A percentile compares a stretch with the other conserved stretches of the same genome.
Evolutionary conservation across 2,113 vertebrate species (phyloP).

Genomic region (Speoplatyrhinus poulsoni): DNA sequence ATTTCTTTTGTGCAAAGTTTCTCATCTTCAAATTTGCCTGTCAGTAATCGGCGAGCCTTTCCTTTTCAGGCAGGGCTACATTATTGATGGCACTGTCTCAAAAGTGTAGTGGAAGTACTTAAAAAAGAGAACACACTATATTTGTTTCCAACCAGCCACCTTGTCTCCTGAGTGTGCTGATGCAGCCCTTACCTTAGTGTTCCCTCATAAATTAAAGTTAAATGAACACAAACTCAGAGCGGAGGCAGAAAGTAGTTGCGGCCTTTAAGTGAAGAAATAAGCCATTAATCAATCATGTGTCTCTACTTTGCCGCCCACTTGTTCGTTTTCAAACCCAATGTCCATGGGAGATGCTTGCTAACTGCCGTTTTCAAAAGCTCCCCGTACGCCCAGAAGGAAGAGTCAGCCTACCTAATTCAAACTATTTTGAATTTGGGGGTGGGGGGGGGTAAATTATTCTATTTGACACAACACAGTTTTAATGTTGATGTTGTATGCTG

Average conservation of each 20-base stretch:
- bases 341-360: conserved; percentile 63
- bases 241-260: conserved; percentile 52
- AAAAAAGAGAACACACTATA: conserved; percentile 13
- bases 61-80: conserved; percentile 63
- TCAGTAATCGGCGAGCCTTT: conserved; percentile 67
- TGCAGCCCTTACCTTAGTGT: conserved; percentile 67
- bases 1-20: conserved; percentile 28
- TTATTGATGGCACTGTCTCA: conserved; percentile 71
- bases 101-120: conserved; percentile 45
- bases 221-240: conserved; percentile 52
- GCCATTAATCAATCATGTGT: conserved; percentile 78
- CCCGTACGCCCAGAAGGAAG: conserved; percentile 50
- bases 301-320: conserved; percentile 54
- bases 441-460: conserved; percentile 57
- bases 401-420: conserved; percentile 60
- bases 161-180: conserved; percentile 59
- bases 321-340: conserved; percentile 63
- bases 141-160: conserved; percentile 40
- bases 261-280: conserved; percentile 70
- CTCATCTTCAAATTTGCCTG: conserved; percentile 61
- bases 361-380: conserved; percentile 45
- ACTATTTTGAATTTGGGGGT: background rate
- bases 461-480: conserved; percentile 42
- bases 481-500: conserved; percentile 57
- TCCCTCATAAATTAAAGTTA: conserved; percentile 74